Evolutionary conservation across 30 jellyfish, hydroid and myxozoan species (phyloP), one percentile per base, ranked within the genome.

Genomic region (Aurelia aurita complex sp. Pacific): DNA sequence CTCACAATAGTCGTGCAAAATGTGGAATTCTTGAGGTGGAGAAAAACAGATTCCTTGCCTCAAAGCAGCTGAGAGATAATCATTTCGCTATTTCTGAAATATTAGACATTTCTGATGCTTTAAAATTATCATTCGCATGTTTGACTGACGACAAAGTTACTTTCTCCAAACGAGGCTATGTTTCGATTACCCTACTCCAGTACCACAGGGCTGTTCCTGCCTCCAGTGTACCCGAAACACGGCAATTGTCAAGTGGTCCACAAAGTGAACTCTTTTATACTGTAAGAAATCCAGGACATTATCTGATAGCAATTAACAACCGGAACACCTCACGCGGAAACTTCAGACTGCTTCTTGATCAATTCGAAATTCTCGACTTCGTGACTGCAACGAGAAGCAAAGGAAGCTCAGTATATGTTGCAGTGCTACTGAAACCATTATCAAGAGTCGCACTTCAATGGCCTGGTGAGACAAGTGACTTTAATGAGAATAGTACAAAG

Each of bases 151-250:
- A 52, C 33, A 81, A 51, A 2, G 29, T 84, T 33, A 52, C 55
- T 17, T 19, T 84, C 55, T 38, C 35, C 34, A 72, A 50, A 3
- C 33, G 16, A 13, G 75, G 77, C 50, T 73, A 54, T 62, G 43
- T 74, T 57, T 38, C 84, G 60, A 84, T 84, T 35, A 73, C 77
- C 11, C 38, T 74, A 9, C 69, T 84, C 5, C 87, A 84, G 19
- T 63, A 78, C 61, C 64, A 32, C 34, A 66, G 15, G 76, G 43
- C 18, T 23, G 15, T 10, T 23, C 43, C 17, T 5, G 76, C 42
- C 43, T 3, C 5, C 16, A 13, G 43, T 16, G 54, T 11, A 5
- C 18, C 14, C 14, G 75, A 46, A 40, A 6, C 57, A 46, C 57
- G 13, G 15, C 57, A 46, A 46, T 46, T 46, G 57, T 46, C 16